Evolutionary conservation across 2,113 vertebrate species (phyloP).

Genomic region (Neomonachus schauinslandi): DNA sequence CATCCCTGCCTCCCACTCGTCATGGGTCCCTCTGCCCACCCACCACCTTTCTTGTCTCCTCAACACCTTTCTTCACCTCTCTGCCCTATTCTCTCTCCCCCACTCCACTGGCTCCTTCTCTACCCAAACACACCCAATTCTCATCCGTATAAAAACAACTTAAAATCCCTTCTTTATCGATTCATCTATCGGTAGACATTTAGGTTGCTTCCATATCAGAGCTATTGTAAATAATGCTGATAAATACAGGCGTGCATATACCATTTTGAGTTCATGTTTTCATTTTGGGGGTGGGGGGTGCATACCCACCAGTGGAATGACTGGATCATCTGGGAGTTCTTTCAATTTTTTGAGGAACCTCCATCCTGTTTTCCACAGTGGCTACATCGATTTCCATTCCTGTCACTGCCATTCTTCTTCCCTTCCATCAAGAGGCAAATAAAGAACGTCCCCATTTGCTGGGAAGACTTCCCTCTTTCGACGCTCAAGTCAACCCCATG

Average conservation of each 20-base stretch:
- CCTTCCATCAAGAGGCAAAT: background rate
- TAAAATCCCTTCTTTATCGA: background rate
- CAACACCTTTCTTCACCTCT: background rate
- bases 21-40: background rate
- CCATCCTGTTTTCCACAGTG: background rate
- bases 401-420: background rate
- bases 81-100: background rate
- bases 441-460: background rate
- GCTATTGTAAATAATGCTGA: background rate
- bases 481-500: fast-evolving
- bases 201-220: background rate
- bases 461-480: background rate
- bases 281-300: background rate
- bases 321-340: background rate
- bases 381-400: background rate
- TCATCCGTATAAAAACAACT: background rate
- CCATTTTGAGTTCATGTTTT: background rate
- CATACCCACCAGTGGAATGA: background rate
- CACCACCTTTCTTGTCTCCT: background rate
- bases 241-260: background rate
- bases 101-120: background rate
- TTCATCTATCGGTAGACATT: background rate
- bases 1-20: background rate
- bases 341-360: background rate
- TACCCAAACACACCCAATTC: no score